These are phyloP conservation scores for Chanos chanos DNA, from an alignment of 2,797 vertebrate species.

Conservation along the genomic window DNA sequence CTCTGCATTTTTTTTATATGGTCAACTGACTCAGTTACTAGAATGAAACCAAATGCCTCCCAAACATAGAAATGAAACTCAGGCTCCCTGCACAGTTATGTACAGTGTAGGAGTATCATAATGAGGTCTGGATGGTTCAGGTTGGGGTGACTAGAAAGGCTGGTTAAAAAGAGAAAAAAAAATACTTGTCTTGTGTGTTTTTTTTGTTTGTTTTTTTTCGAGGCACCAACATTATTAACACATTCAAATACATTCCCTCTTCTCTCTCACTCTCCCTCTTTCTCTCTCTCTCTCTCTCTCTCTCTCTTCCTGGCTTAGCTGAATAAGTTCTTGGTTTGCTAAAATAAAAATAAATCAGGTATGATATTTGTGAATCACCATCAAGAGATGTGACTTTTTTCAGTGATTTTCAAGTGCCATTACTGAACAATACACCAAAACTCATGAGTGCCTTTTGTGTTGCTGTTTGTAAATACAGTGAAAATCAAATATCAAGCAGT, in stretches of 20 bases:
- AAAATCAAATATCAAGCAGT: slow-evolving; percentile 3
- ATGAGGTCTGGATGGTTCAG: too few relatives aligned
- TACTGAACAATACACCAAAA: slow-evolving; percentile 1
- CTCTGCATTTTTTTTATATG: slow-evolving; percentile 1
- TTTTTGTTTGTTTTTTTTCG: background rate
- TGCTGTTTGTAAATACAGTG: too few relatives aligned
- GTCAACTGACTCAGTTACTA: slow-evolving; percentile 5
- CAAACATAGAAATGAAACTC: slow-evolving; percentile 9
- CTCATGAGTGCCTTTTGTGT: too few relatives aligned
- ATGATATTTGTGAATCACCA: slow-evolving; percentile 19
- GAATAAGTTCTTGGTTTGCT: slow-evolving; percentile 32
- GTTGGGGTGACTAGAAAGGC: too few relatives aligned
- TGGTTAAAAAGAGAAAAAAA: background rate
- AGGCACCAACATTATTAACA: background rate
- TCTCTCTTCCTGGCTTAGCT: slow-evolving; percentile 29
- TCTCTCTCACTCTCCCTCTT: slow-evolving; percentile 23
- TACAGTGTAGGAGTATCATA: slow-evolving; percentile 43
- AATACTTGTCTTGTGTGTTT: background rate
- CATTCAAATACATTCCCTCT: slow-evolving; percentile 15
- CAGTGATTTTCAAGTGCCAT: background rate
- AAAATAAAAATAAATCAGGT: slow-evolving; percentile 18
- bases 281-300: slow-evolving; percentile 23
- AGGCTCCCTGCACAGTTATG: slow-evolving; percentile 32
- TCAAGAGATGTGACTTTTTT: background rate
- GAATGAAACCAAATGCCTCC: slow-evolving; percentile 37